Evolutionary conservation across 2,888 invertebrate species (phyloP), one percentile per base, ranked within the genome.

Genomic region (Poecilobothrus nobilitatus): DNA sequence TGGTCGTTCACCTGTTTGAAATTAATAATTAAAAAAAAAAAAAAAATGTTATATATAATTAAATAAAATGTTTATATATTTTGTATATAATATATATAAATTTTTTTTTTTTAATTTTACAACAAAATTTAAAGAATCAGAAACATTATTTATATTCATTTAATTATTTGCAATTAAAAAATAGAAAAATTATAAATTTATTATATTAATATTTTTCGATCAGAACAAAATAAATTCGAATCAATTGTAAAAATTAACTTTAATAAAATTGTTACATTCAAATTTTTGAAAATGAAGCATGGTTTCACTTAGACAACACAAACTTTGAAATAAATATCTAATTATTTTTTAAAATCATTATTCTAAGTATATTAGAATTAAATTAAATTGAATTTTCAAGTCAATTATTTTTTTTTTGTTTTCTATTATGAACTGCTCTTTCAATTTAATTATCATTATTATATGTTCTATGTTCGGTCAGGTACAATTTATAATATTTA

Each of bases 1-100:
- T 61, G 91, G 91, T 71, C 90, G 84, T 81, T 90, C 89, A 74
- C 91, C 91, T 86, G 78, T 63, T 63, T 78, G 73, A 81, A 44
- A 66, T 18, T 18, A 67, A 37, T 21, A 27, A 67, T 69, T 41
- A 15, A 22, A 68, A 62, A 70, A 22, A 71, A 65, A 69, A 10
- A 37, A 67, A 66, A n/a, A 68, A 41, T 37, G 37, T 18, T 9
- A 68, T 22, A 65, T 21, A 27, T 10, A 66, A 65, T 8, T 6
- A 44, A 61, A 22, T n/a, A 33, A 33, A 37, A 65, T 41, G 21
- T 65, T 18, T 21, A 37, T 41, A 62, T 71, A 70, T 70, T 71
- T 71, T 63, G 70, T 27, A 27, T 27, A 27, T 27, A n/a, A n/a
- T n/a, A 27, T 5, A 27, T 27, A 27, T 27, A 27, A 27, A 27